Base-by-base conservation (phyloP, 2,888 invertebrate genomes). In the Ormyrus rosae region DNA sequence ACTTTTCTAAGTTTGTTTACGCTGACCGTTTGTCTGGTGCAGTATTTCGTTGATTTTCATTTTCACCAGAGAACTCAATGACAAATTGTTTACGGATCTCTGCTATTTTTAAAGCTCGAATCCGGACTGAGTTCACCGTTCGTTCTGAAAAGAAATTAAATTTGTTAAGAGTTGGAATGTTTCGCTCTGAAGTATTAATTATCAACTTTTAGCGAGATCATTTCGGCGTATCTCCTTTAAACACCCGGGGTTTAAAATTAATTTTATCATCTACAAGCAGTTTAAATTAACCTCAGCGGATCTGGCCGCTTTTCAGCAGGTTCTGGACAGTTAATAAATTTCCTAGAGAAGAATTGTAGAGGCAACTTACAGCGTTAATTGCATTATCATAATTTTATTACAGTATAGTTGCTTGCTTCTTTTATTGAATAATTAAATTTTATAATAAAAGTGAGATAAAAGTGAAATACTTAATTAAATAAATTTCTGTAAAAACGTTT, bases 321-420 rank as follows among this genome's bases (percentile, higher is more conserved):
- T 72, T 48, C 45, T 51, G 46, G n/a, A 65, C 45, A 60, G 46
- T 76, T 69, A 69, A 50, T 58, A 60, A 50, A 78, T 71, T 71
- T 71, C 34, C 46, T 5, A 45, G 63, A 56, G 19, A 64, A 79
- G 51, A 48, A 68, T 53, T 51, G 10, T 50, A 10, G 51, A 8
- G 11, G 19, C 53, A 60, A 64, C 55, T 69, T 73, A 63, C 7
- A 50, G n/a, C 10, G 10, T 45, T 69, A 73, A 79, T 73, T 79
- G 63, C 68, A 79, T 79, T 78, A 78, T 19, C 72, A 72, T 67
- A 70, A 76, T 64, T 78, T 64, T 71, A 34, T 34, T 34, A 34
- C 34, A 34, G 34, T 2, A 34, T 34, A 34, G 34, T 3, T 34
- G 34, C 34, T 34, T 3, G 34, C 34, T 34, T 2, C 34, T 34